Base-by-base conservation (phyloP, 2,888 invertebrate species). In the Lymantria monacha region DNA sequence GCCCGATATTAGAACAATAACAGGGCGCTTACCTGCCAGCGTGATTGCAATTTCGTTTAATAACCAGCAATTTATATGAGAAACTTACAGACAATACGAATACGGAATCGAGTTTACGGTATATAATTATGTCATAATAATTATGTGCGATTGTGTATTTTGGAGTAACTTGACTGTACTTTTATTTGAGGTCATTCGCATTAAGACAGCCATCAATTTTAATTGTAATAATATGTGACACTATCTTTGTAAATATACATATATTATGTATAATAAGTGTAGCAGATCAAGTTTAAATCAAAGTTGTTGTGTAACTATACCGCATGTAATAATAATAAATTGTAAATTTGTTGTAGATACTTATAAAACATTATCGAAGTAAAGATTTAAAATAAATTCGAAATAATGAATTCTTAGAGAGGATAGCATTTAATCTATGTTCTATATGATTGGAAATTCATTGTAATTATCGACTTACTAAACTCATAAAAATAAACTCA, bases 81-180 rank as follows among this genome's bases (percentile, higher is more conserved):
- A 85, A 85, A 76, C 67, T 68, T 52, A 62, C n/a, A 76, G 70
- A 79, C 85, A 86, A 83, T 85, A 83, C 78, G 76, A 76, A 79
- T 71, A 74, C 69, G 70, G 76, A 80, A 85, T 84, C 76, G 79
- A 81, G 74, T 76, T 79, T 83, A 85, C 85, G 84, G 85, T 86
- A 81, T 69, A 70, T 81, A 85, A 85, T 85, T 76, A 73, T 77
- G 71, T 74, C 70, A 72, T 75, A 75, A 72, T 76, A 62, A 64
- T 69, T 59, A 65, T 61, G 55, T 69, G 69, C 61, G 70, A 69
- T 71, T 68, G 64, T 63, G 58, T 65, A 63, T 61, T 64, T 67
- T 61, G 59, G 58, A 63, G 63, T 60, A 63, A 55, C 48, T 47
- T 44, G 50, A 53, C 42, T 47, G 52, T 63, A 60, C 61, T 58